These are phyloP conservation scores for Apteryx mantelli DNA, from an alignment of 2,113 vertebrate species.

Conservation along the genomic window DNA sequence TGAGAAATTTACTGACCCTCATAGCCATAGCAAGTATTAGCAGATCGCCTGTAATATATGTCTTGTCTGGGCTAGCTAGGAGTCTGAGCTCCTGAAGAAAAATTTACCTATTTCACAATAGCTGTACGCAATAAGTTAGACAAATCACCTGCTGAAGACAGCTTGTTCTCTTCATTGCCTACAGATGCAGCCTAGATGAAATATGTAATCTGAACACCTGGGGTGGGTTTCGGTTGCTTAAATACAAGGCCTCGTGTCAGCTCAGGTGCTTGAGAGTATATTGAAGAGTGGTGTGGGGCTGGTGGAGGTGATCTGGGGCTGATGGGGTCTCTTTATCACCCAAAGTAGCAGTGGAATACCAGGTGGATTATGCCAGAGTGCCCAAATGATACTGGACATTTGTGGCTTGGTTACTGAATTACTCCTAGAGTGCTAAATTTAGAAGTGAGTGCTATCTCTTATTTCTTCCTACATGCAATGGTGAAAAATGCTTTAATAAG, in stretches of 20 bases:
- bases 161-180: not conserved
- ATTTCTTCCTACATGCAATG: not conserved
- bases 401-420: not conserved
- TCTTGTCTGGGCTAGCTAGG: not conserved
- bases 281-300: not conserved
- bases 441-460: not conserved
- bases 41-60: not conserved
- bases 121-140: not conserved
- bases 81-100: not conserved
- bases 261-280: not conserved
- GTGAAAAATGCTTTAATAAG: not conserved
- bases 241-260: accelerated
- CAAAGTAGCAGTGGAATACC: not conserved
- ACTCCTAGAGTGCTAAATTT: not conserved
- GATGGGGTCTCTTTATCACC: accelerated
- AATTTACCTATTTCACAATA: not conserved
- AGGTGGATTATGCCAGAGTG: not conserved
- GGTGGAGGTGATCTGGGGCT: not conserved
- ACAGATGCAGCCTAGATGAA: not conserved
- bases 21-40: not conserved
- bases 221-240: not conserved
- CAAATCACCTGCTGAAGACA: not conserved
- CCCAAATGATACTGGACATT: not conserved
- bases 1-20: not conserved
- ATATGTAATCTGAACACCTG: not conserved